Conservation (phyloP, 1,140 invertebrate species). For the Zaprionus gabonicus region DNA sequence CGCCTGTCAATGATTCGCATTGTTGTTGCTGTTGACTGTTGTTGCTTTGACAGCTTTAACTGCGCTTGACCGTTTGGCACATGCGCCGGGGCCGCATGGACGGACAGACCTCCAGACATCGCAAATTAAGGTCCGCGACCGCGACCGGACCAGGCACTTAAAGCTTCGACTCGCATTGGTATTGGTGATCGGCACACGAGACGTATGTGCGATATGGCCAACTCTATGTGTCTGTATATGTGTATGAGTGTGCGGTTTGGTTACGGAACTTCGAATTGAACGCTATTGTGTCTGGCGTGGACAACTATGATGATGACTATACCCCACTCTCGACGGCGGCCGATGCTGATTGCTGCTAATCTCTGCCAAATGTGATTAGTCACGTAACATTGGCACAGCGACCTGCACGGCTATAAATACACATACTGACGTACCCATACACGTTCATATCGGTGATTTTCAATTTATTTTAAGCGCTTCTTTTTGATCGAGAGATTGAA, state of each 20-base stretch:
- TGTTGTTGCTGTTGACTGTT: slow-evolving; percentile 46
- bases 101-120: slow-evolving; percentile 56
- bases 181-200: slow-evolving; percentile 35
- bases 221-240: neutral
- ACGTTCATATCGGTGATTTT: slow-evolving; percentile 8
- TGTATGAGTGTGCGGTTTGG: slow-evolving; percentile 53
- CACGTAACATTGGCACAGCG: slow-evolving; percentile 76
- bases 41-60: slow-evolving; percentile 72
- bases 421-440: neutral
- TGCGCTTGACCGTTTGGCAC: slow-evolving; percentile 80
- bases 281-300: slow-evolving; percentile 66
- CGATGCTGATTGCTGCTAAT: slow-evolving; percentile 78
- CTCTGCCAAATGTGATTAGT: slow-evolving; percentile 78
- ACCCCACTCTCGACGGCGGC: slow-evolving; percentile 27
- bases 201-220: slow-evolving; percentile 20
- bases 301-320: slow-evolving; percentile 78
- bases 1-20: slow-evolving; percentile 73
- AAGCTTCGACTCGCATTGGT: slow-evolving; percentile 46
- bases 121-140: slow-evolving; percentile 74
- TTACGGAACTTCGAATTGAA: slow-evolving; percentile 72
- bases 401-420: slow-evolving; percentile 37
- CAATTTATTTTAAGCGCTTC: slow-evolving; percentile 25
- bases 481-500: slow-evolving; percentile 21
- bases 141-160: slow-evolving; percentile 68
- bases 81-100: slow-evolving; percentile 59